Evolutionary conservation across 1,140 invertebrate genomes (phyloP), one percentile per base, ranked within the genome.

Genomic region (Samia ricini): DNA sequence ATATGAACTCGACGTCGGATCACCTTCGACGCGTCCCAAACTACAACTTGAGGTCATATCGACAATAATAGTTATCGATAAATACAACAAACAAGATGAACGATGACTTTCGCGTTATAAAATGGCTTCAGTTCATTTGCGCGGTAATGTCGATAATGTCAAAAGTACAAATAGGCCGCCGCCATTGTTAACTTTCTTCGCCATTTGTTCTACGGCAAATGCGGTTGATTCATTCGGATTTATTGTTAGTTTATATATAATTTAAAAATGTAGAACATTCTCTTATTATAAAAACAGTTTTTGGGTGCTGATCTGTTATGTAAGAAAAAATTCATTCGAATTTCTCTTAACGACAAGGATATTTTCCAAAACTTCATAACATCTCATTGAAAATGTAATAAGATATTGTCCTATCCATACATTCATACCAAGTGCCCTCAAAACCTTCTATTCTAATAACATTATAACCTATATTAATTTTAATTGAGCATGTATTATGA

Each of bases 21-120:
- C 82, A 88, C 85, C 85, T 88, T 88, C 82, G 72, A 60, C 72
- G 69, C 77, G 83, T 88, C 83, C 81, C 83, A 84, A 86, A 83
- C 82, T 75, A 76, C 79, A 75, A 79, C 77, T 84, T 88, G 82
- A 88, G 85, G 85, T 86, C 85, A 73, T 73, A 79, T 77, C 71
- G 60, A 73, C 77, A 85, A 83, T 88, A 83, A 83, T 80, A 83
- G 79, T 81, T 79, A 79, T 85, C 81, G 82, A 85, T 84, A 83
- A n/a, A 75, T 74, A 70, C 72, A 71, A 75, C 85, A 85, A 84
- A 85, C 80, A 85, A 81, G 67, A 78, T 73, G 64, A 71, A 42
- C 61, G 67, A 69, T 67, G 75, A 76, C 77, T 77, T 76, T 76
- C 70, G 62, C n/a, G 26, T 51, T 21, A 18, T 51, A 48, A 22